Base-by-base conservation (phyloP, 1,140 invertebrate genomes). In the Drosophila seguyi region DNA sequence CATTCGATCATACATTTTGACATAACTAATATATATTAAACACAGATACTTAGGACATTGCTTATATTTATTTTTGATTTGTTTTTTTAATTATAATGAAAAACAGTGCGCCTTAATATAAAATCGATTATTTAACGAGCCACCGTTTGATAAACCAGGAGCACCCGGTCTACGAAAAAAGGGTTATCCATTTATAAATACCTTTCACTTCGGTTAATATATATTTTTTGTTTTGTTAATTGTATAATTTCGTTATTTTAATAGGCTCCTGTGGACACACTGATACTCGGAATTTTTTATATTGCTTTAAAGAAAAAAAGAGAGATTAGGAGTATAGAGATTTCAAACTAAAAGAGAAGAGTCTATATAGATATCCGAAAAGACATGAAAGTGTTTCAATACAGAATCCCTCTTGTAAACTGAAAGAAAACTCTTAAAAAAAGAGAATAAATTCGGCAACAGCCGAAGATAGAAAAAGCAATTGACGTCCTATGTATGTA, bases 1-100 rank as follows among this genome's bases (percentile, higher is more conserved):
- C 50, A 53, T 53, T 45, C n/a, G 13, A 53, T 53, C 50, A 53
- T 53, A 53, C 50, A 53, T 53, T 34, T 53, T 53, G 31, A 36
- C 50, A 53, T 53, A 31, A 18, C 27, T 31, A 52, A 52, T 52
- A 52, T 52, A 14, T 31, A 18, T 16, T 42, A 20, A 20, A 42
- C 18, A 42, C n/a, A 22, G 44, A 22, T 25, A 45, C 11, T 13
- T 50, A 50, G 27, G n/a, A 50, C 16, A 41, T 18, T 31, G n/a
- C 6, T 29, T 34, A 20, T 20, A 34, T 34, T 50, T 34, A 10
- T 20, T 20, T 4, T 52, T 14, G 6, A 14, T n/a, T n/a, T n/a
- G n/a, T n/a, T n/a, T n/a, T 50, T 50, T 29, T 18, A 3, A 27
- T 27, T n/a, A n/a, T 8, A 36, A 34, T 36, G 6, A 20, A 16